A percentile compares a stretch with the other conserved stretches of the same genome.
These are phyloP conservation scores for Toxostoma redivivum DNA, from an alignment of 2,113 vertebrate genomes.

Conservation along the genomic window DNA sequence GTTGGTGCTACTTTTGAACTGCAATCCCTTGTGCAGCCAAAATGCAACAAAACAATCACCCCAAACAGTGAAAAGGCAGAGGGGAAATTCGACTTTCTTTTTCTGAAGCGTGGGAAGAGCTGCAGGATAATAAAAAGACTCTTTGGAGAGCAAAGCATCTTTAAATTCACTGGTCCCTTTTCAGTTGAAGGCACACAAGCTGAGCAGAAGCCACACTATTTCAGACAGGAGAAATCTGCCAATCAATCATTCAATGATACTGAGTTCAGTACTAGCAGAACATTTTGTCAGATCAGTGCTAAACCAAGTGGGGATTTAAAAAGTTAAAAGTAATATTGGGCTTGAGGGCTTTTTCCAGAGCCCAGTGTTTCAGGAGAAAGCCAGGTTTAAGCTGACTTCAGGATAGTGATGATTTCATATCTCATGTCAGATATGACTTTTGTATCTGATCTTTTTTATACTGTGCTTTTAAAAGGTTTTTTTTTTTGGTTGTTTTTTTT, in stretches of 20 bases:
- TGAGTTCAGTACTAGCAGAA: background rate
- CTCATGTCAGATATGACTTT: background rate
- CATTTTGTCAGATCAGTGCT: background rate
- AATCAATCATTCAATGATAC: background rate
- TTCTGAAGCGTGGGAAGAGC: background rate
- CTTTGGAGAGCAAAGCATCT: background rate
- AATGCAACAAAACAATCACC: background rate
- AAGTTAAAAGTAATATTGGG: background rate
- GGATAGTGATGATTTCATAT: background rate
- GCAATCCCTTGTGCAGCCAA: background rate
- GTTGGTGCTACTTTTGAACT: background rate
- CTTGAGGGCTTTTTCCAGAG: background rate
- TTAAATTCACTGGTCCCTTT: background rate
- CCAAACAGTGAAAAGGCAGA: background rate
- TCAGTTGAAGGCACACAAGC: background rate
- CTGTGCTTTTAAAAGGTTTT: background rate
- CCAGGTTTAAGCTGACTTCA: background rate
- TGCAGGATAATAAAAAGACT: background rate
- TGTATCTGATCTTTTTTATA: background rate
- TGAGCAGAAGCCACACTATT: background rate
- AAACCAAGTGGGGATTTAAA: background rate
- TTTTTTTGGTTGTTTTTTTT: too few relatives aligned
- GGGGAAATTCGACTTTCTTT: background rate
- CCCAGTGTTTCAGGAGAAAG: background rate
- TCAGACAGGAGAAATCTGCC: background rate